Percentiles rank a stretch among this genome's conserved stretches.
Evolutionary conservation across 2,113 vertebrate species (phyloP).

Genomic region (Asarcornis scutulata): DNA sequence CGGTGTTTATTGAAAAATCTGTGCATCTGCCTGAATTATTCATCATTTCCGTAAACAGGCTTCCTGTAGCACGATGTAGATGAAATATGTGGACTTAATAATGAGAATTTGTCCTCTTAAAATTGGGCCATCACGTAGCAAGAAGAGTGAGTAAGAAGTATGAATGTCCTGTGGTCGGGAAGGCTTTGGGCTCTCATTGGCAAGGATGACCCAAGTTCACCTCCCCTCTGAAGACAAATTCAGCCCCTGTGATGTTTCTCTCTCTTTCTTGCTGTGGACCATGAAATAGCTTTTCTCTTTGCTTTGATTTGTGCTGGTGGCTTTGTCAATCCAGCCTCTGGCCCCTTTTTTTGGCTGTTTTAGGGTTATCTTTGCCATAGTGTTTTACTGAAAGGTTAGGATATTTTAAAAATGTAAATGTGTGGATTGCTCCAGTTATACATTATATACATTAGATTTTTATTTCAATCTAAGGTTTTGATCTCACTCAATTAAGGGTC

Average conservation of each 20-base stretch:
- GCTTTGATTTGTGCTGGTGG: not conserved
- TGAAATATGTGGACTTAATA: not conserved
- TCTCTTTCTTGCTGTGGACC: not conserved
- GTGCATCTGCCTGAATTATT: not conserved
- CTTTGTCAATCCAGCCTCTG: slow-evolving; percentile 7
- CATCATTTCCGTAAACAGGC: not conserved
- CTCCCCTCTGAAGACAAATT: slow-evolving; percentile 10
- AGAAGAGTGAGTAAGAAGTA: not conserved
- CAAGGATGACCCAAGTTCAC: not conserved
- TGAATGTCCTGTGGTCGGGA: not conserved
- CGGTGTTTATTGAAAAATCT: not conserved
- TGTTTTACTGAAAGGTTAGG: slow-evolving; percentile 3
- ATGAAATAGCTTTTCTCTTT: not conserved
- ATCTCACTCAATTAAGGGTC: not conserved
- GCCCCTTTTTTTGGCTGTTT: slow-evolving; percentile 3
- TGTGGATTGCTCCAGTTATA: not conserved
- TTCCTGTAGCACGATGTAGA: not conserved
- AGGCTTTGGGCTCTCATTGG: not conserved
- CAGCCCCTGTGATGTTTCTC: slow-evolving; percentile 4
- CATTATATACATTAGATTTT: not conserved
- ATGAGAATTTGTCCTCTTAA: not conserved
- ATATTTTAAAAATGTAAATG: not conserved
- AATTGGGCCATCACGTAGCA: not conserved
- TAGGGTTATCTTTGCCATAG: not conserved
- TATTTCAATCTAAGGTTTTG: not conserved